Conservation (phyloP, 2,888 invertebrate species). For the Harmothoe impar region DNA sequence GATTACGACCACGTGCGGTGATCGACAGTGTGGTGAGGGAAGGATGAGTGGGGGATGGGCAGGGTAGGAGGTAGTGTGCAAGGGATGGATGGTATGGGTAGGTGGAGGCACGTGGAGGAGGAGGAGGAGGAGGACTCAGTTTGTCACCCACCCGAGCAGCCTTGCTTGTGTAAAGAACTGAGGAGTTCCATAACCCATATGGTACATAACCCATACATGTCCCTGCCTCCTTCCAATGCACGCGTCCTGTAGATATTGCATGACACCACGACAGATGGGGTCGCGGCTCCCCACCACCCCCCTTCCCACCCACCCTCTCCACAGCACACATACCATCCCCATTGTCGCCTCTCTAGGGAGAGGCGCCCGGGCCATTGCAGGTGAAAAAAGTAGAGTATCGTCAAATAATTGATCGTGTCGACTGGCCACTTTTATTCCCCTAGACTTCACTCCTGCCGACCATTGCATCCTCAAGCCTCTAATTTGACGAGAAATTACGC, state of each 20-base stretch:
- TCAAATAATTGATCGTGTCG: conserved; percentile 16
- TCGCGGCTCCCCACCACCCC: neutral
- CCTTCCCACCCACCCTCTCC: neutral
- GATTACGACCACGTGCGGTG: neutral
- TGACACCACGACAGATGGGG: conserved; percentile 17
- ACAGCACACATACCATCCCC: conserved; percentile 7
- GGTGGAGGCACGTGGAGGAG: neutral
- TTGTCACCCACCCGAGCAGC: neutral
- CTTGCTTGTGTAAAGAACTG: no score
- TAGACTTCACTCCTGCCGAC: neutral
- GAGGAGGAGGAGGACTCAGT: neutral
- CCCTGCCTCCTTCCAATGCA: neutral
- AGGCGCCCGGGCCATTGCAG: neutral
- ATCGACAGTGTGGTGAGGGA: neutral
- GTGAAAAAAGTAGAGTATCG: conserved; percentile 1
- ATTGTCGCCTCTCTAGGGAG: neutral
- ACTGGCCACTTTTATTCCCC: neutral
- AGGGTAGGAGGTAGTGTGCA: no score
- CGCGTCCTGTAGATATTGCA: neutral
- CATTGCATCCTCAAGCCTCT: conserved; percentile 18
- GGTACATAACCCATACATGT: neutral
- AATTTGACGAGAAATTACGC: neutral
- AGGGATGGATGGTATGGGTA: neutral
- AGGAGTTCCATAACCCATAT: neutral
- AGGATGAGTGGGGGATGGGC: neutral